Conservation (phyloP, 2,113 vertebrate species). For the Brachionichthys hirsutus region DNA sequence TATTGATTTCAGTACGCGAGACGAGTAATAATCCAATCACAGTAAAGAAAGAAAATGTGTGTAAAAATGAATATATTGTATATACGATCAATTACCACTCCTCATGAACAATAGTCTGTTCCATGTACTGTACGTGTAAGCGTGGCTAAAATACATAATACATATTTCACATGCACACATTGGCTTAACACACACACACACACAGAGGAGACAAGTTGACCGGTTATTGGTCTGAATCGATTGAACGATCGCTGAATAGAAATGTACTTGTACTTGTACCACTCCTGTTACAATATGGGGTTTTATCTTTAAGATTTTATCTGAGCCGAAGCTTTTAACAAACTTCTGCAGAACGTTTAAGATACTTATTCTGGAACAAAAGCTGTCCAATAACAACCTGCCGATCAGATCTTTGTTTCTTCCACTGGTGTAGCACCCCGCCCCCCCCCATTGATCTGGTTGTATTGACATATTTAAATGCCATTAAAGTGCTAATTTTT, state of each 20-base stretch:
- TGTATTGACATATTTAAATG: too few relatives aligned
- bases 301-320: too few relatives aligned
- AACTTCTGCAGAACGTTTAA: conserved; percentile 32
- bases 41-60: conserved; percentile 37
- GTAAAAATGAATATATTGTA: conserved; percentile 57
- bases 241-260: conserved; percentile 49
- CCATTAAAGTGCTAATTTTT: too few relatives aligned
- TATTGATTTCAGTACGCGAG: conserved; percentile 26
- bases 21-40: conserved; percentile 38
- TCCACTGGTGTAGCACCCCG: too few relatives aligned
- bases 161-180: conserved; percentile 30
- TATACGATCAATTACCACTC: conserved; percentile 43
- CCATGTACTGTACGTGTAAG: conserved; percentile 51
- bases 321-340: conserved; percentile 37
- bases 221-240: conserved; percentile 35
- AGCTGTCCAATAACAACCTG: too few relatives aligned
- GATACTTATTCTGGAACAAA: too few relatives aligned
- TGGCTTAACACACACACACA: conserved; percentile 10
- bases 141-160: conserved; percentile 31
- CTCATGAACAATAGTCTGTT: conserved; percentile 41
- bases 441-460: too few relatives aligned
- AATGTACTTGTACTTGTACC: conserved; percentile 29
- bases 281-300: too few relatives aligned
- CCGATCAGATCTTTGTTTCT: too few relatives aligned
- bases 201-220: conserved; percentile 31